Percentiles rank a stretch among this genome's conserved stretches.
Evolutionary conservation across 2,797 vertebrate species (phyloP).

Genomic region (Mycteria americana): DNA sequence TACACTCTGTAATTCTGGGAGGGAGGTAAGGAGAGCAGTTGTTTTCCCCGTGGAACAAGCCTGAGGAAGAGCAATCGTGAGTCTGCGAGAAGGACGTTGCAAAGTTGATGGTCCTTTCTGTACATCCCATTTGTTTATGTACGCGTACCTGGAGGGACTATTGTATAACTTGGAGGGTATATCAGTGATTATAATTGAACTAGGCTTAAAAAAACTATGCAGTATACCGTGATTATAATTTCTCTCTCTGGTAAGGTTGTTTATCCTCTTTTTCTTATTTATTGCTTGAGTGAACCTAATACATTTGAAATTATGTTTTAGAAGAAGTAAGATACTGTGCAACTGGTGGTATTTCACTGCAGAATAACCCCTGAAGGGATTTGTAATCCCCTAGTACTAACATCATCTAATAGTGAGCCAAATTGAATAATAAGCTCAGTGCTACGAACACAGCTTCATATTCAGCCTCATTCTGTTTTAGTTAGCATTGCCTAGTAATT

Average conservation of each 20-base stretch:
- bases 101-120: background rate
- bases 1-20: background rate
- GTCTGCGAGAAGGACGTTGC: background rate
- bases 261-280: slow-evolving; percentile 24
- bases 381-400: slow-evolving; percentile 13
- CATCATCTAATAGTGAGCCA: background rate
- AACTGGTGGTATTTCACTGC: slow-evolving; percentile 14
- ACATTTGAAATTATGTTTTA: background rate
- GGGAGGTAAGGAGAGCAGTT: background rate
- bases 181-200: background rate
- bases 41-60: background rate
- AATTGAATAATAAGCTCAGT: slow-evolving; percentile 11
- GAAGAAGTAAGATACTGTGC: background rate
- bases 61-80: background rate
- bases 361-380: slow-evolving; percentile 22
- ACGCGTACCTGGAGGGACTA: background rate
- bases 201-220: background rate
- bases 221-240: background rate
- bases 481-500: slow-evolving; percentile 15
- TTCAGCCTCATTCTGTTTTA: background rate
- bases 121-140: background rate
- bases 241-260: background rate
- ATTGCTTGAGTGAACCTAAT: slow-evolving; percentile 10
- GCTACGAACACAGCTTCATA: background rate
- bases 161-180: fast-evolving